A percentile compares a stretch with the other conserved stretches of the same genome.
phyloP scores from a whole-genome alignment of 2,797 vertebrate species.

The Brotula barbata region DNA sequence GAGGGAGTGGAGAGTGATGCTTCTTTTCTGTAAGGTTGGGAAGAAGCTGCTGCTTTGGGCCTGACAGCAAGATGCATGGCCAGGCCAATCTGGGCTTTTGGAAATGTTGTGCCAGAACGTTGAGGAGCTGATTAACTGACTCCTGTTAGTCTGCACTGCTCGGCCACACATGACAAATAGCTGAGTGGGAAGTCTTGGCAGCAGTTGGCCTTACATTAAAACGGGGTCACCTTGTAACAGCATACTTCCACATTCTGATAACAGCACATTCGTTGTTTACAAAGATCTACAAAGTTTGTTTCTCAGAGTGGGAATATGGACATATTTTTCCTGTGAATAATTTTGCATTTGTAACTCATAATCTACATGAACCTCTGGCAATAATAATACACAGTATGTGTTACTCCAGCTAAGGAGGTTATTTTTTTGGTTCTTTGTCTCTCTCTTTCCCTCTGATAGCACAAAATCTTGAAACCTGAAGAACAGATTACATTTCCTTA shows the following conservation, averaged over 20 bases:
- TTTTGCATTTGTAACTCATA: too few relatives aligned
- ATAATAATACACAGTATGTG: too few relatives aligned
- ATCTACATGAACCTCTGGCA: too few relatives aligned
- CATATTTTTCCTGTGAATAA: too few relatives aligned
- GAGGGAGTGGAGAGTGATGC: not conserved
- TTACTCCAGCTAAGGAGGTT: too few relatives aligned
- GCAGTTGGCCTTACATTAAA: not conserved
- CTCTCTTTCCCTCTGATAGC: too few relatives aligned
- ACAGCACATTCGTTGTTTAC: not conserved
- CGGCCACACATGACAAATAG: slow-evolving; percentile 25
- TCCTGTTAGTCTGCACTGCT: slow-evolving; percentile 46
- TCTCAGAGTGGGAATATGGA: too few relatives aligned
- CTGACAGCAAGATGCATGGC: slow-evolving; percentile 4
- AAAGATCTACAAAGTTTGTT: not conserved
- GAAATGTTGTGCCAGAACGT: not conserved
- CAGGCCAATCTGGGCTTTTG: not conserved
- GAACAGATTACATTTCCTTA: too few relatives aligned
- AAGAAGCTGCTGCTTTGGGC: not conserved
- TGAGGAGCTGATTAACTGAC: slow-evolving; percentile 2
- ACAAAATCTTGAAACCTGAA: too few relatives aligned
- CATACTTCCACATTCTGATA: not conserved
- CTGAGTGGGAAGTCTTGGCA: slow-evolving; percentile 34
- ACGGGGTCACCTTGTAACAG: slow-evolving; percentile 1
- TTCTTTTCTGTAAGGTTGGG: too few relatives aligned
- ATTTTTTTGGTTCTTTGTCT: too few relatives aligned